Evolutionary conservation across 2,113 vertebrate species (phyloP).

Genomic region (Atrichornis clamosus): DNA sequence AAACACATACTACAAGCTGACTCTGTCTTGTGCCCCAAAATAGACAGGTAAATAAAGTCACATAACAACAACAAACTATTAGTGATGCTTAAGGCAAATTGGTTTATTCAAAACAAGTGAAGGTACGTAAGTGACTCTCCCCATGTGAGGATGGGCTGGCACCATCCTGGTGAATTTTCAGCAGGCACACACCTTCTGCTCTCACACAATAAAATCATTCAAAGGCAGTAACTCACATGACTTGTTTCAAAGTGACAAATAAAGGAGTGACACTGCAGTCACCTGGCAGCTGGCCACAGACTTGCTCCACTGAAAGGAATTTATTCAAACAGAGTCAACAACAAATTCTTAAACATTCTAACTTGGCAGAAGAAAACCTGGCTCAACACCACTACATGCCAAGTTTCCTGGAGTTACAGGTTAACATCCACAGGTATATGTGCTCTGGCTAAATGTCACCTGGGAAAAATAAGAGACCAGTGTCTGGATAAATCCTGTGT

Average conservation of each 20-base stretch:
- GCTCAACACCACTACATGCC: not conserved
- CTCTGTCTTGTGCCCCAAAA: not conserved
- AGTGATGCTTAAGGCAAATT: not conserved
- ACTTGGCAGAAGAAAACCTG: not conserved
- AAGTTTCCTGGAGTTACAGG: not conserved
- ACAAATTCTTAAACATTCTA: not conserved
- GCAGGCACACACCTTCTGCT: not conserved
- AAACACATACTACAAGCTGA: not conserved
- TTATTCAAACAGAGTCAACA: not conserved
- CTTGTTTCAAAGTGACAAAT: not conserved
- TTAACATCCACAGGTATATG: not conserved
- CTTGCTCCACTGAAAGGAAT: not conserved
- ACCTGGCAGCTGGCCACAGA: not conserved
- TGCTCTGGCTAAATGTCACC: not conserved
- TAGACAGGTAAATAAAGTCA: not conserved
- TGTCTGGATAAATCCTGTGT: not conserved
- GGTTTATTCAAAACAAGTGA: not conserved
- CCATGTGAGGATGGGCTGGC: not conserved
- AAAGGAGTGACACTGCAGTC: not conserved
- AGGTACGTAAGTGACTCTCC: not conserved
- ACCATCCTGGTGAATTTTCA: not conserved
- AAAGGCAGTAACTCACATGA: not conserved
- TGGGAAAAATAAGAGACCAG: not conserved
- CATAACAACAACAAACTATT: not conserved
- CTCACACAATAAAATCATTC: not conserved